phyloP scores from a whole-genome alignment of 2,113 vertebrate species.

The Bombycilla garrulus region DNA sequence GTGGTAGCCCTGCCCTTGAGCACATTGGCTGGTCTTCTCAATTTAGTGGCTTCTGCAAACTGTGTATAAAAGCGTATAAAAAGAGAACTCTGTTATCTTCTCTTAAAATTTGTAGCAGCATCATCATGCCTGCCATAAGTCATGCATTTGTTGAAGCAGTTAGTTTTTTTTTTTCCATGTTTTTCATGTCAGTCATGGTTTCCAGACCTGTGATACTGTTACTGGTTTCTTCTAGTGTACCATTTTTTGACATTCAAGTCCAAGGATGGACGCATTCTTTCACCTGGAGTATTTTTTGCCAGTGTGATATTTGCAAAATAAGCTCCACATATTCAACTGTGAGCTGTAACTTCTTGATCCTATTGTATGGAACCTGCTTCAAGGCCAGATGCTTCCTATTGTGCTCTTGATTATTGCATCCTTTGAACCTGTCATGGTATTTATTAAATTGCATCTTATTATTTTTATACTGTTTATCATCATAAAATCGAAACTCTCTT shows the following conservation, averaged over 20 bases:
- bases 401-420: not conserved
- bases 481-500: not conserved
- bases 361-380: not conserved
- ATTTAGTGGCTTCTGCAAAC: not conserved
- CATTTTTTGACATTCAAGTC: not conserved
- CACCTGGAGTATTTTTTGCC: not conserved
- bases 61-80: not conserved
- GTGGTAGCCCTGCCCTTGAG: not conserved
- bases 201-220: not conserved
- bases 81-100: not conserved
- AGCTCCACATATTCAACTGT: not conserved
- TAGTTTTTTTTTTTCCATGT: not conserved
- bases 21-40: not conserved
- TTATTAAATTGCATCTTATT: not conserved
- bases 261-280: not conserved
- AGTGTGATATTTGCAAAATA: not conserved
- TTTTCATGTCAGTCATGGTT: not conserved
- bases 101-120: not conserved
- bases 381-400: not conserved
- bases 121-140: not conserved
- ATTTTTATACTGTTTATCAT: not conserved
- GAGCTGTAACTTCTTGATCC: not conserved
- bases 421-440: not conserved
- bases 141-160: not conserved
- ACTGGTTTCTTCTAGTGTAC: not conserved